Evolutionary conservation across 2,113 vertebrate genomes (phyloP).

Genomic region (Cercocebus atys): DNA sequence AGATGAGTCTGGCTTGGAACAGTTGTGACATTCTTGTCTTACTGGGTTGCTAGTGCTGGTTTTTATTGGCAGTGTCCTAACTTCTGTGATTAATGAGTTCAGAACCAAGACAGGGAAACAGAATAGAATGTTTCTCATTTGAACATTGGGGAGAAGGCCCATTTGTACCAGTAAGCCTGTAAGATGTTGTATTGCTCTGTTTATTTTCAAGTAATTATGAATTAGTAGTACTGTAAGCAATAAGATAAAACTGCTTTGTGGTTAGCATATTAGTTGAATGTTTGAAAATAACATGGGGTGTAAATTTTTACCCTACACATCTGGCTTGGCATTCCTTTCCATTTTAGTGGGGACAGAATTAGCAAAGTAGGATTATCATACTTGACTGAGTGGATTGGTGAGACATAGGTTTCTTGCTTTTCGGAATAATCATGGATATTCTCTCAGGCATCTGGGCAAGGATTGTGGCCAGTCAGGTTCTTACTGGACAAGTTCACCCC

Average conservation of each 20-base stretch:
- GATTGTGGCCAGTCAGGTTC: not conserved
- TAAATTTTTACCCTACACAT: not conserved
- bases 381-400: not conserved
- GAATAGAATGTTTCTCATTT: not conserved
- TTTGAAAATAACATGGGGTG: not conserved
- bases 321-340: not conserved
- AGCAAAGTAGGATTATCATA: not conserved
- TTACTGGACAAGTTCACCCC: not conserved
- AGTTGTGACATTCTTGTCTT: not conserved
- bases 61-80: not conserved
- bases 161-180: not conserved
- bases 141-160: not conserved
- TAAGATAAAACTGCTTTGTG: not conserved
- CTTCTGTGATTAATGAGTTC: not conserved
- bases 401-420: not conserved
- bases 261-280: not conserved
- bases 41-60: not conserved
- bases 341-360: not conserved
- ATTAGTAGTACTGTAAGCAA: not conserved
- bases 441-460: not conserved
- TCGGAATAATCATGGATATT: not conserved
- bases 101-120: not conserved
- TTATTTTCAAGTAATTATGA: not conserved
- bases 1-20: not conserved
- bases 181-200: not conserved